phyloP scores from a whole-genome alignment of 1,140 invertebrate species.

The Rhynchophorus ferrugineus region DNA sequence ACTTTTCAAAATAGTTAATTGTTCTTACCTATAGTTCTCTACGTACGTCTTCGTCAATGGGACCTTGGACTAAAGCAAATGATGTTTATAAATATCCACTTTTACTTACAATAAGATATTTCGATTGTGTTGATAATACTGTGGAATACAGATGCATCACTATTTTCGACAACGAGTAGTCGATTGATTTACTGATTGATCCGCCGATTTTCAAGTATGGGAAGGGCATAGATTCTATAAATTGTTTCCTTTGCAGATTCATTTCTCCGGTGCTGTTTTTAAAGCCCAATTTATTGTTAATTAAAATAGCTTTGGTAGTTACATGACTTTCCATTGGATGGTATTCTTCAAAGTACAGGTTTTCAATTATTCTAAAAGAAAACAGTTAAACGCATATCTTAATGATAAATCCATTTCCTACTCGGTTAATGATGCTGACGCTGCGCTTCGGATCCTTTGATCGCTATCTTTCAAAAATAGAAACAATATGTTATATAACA shows the following conservation, averaged over 20 bases:
- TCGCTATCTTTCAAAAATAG: conserved; percentile 66
- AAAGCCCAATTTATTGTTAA: conserved; percentile 35
- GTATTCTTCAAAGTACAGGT: conserved; percentile 40
- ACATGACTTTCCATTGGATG: conserved; percentile 41
- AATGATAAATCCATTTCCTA: conserved; percentile 44
- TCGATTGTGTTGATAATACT: conserved; percentile 51
- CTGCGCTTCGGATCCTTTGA: conserved; percentile 64
- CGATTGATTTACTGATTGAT: conserved; percentile 22
- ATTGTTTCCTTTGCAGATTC: conserved; percentile 29
- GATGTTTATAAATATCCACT: not conserved
- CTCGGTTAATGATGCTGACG: conserved; percentile 60
- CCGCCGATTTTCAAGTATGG: conserved; percentile 31
- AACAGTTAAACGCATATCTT: too few species aligned
- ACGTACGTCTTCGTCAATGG: too few species aligned
- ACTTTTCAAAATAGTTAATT: too few species aligned
- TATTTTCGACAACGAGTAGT: conserved; percentile 46
- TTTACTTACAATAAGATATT: conserved; percentile 54
- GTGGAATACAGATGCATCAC: conserved; percentile 42
- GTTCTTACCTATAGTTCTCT: too few species aligned
- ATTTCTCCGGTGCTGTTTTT: conserved; percentile 18
- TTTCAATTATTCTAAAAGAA: conserved; percentile 43
- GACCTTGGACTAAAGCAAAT: not conserved
- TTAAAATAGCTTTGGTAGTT: conserved; percentile 42
- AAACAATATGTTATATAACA: conserved; percentile 55
- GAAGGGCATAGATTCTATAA: conserved; percentile 36